Percentiles rank a stretch among this genome's conserved stretches.
Conservation (phyloP, 2,888 invertebrate species). For the Sussaba pulchella region DNA sequence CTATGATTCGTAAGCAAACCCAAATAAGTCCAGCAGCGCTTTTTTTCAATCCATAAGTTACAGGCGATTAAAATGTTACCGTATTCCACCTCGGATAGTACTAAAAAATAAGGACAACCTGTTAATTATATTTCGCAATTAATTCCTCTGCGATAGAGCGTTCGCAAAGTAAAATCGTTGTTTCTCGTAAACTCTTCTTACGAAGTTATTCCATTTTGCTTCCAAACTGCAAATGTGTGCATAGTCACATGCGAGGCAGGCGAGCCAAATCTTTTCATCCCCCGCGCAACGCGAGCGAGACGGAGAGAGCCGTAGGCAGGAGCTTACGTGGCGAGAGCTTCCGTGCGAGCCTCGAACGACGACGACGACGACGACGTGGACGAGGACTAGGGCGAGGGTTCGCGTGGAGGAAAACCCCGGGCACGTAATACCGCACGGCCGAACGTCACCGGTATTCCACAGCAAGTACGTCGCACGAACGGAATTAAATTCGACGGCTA, state of each 20-base stretch:
- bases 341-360: conserved; percentile 31
- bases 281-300: conserved; percentile 16
- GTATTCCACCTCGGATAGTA: too few species aligned
- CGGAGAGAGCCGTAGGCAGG: conserved; percentile 24
- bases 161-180: too few species aligned
- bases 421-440: conserved; percentile 70
- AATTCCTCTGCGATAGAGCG: too few species aligned
- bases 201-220: too few species aligned
- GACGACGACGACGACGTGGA: conserved; percentile 34
- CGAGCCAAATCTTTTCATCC: conserved; percentile 73
- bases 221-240: background rate
- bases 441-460: conserved; percentile 57
- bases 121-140: too few species aligned
- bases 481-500: conserved; percentile 74
- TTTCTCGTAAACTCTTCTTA: too few species aligned
- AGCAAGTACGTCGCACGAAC: conserved; percentile 25
- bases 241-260: conserved; percentile 68
- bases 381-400: too few species aligned
- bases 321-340: conserved; percentile 30
- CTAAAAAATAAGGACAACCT: too few species aligned
- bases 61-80: too few species aligned
- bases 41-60: too few species aligned
- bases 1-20: too few species aligned
- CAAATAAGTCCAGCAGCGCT: too few species aligned
- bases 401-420: conserved; percentile 45